Evolutionary conservation across 1,140 invertebrate genomes (phyloP).

Genomic region (Papilio polyxenes): DNA sequence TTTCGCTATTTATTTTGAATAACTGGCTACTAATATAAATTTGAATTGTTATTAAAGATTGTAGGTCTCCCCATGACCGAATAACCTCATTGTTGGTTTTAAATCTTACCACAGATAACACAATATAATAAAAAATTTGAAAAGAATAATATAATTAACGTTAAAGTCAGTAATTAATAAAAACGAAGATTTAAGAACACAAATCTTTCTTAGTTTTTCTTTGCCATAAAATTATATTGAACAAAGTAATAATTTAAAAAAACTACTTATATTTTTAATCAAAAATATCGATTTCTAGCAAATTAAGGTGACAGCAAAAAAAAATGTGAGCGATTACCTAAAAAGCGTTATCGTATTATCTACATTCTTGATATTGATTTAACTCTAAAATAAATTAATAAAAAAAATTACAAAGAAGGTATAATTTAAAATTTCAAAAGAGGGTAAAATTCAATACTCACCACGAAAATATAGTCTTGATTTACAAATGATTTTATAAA

Average conservation of each 20-base stretch:
- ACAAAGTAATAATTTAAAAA: no score
- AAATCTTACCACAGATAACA: neutral
- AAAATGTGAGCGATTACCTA: no score
- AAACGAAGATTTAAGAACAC: neutral
- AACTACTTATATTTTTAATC: no score
- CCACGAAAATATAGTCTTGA: constrained; percentile 30
- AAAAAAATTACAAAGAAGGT: neutral
- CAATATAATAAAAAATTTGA: neutral
- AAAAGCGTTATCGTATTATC: no score
- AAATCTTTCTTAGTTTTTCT: neutral
- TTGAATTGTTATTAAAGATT: no score
- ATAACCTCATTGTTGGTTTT: neutral
- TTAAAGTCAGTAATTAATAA: no score
- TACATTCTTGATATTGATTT: no score
- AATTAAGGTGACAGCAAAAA: no score
- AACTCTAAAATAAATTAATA: neutral
- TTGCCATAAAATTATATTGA: neutral
- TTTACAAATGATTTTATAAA: neutral
- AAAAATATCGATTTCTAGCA: no score
- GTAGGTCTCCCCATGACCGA: neutral
- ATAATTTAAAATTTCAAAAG: neutral
- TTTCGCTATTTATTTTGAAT: no score
- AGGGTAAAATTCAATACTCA: constrained; percentile 37
- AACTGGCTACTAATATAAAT: no score
- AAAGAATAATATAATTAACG: neutral